Base-by-base conservation (phyloP, 2,797 vertebrate species). In the Oreochromis mossambicus region DNA sequence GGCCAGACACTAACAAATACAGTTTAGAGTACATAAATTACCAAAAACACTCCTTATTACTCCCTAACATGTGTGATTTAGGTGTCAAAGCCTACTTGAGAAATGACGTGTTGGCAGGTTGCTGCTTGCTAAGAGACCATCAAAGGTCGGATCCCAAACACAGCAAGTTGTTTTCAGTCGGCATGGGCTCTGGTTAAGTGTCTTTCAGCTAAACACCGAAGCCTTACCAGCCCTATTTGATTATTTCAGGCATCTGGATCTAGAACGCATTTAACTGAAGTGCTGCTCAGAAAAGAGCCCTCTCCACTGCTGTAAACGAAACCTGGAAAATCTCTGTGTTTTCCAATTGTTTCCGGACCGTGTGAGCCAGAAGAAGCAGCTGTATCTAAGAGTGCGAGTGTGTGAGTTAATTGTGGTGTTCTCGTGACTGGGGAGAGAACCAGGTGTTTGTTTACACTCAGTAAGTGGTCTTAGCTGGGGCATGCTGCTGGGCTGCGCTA, bases 371-470 rank as follows among this genome's bases (percentile, higher is more conserved):
- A 79, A 90, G 78, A 81, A 83, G 80, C 91, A 90, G 90, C 90
- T 90, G 92, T 68, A 36, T 87, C 29, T 58, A 26, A 36, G 54
- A 81, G 21, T 80, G 85, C 52, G 79, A 52, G 77, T 80, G 68
- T 80, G 78, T 82, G 80, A 86, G 78, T 91, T 91, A 88, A 91
- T 91, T 88, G 86, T 82, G 48, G 78, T 79, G 81, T 84, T 91
- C 77, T 90, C 78, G 88, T 89, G 88, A 90, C 81, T 81, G 73
- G 88, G 86, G 86, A 89, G 91, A 92, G 85, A 86, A 83, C 92
- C 86, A 92, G 90, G 86, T 94, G 94, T 94, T 94, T 94, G 92
- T 94, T 95, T 94, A 92, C 84, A 85, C 87, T 93, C 88, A 86
- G 90, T 93, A 93, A 94, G 92, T 92, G 91, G 92, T 82, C 79